Conservation (phyloP, 1,140 invertebrate genomes). For the Papilio glaucus region DNA sequence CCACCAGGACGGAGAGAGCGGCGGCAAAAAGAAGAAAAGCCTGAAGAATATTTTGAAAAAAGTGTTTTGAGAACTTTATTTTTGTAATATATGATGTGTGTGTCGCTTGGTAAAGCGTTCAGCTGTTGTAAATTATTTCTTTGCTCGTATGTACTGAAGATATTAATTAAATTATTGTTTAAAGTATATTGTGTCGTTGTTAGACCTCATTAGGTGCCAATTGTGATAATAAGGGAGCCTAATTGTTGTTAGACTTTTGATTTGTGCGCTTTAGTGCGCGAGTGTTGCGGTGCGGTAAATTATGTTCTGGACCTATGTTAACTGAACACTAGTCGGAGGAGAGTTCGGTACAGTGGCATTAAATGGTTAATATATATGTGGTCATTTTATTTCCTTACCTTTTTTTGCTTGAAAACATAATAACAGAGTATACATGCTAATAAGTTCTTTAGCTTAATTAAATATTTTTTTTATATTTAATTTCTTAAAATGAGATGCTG, state of each 20-base stretch:
- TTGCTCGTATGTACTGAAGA: slow-evolving; percentile 65
- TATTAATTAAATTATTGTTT: slow-evolving; percentile 77
- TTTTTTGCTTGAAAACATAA: slow-evolving; percentile 34
- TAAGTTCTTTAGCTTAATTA: no score
- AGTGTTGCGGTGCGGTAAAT: slow-evolving; percentile 55
- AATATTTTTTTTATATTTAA: no score
- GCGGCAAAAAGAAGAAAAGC: slow-evolving; percentile 82
- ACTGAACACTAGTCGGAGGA: slow-evolving; percentile 63
- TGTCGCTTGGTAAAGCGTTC: slow-evolving; percentile 50
- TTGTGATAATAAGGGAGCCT: slow-evolving; percentile 81
- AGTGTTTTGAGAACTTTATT: slow-evolving; percentile 83
- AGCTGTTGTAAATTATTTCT: slow-evolving; percentile 76
- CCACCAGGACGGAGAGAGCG: slow-evolving; percentile 61
- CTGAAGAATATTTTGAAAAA: slow-evolving; percentile 87
- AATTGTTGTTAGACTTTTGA: slow-evolving; percentile 67
- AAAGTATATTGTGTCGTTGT: slow-evolving; percentile 64
- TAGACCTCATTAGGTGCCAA: slow-evolving; percentile 77
- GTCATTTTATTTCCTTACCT: slow-evolving; percentile 60
- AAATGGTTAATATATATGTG: slow-evolving; percentile 70
- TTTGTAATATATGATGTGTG: slow-evolving; percentile 55
- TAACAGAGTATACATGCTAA: background rate
- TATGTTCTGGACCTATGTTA: slow-evolving; percentile 51
- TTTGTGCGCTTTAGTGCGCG: slow-evolving; percentile 55
- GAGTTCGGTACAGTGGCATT: slow-evolving; percentile 72
- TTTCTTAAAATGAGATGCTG: no score